phyloP scores from a whole-genome alignment of 2,888 invertebrate genomes.

The Hyposoter didymator region DNA sequence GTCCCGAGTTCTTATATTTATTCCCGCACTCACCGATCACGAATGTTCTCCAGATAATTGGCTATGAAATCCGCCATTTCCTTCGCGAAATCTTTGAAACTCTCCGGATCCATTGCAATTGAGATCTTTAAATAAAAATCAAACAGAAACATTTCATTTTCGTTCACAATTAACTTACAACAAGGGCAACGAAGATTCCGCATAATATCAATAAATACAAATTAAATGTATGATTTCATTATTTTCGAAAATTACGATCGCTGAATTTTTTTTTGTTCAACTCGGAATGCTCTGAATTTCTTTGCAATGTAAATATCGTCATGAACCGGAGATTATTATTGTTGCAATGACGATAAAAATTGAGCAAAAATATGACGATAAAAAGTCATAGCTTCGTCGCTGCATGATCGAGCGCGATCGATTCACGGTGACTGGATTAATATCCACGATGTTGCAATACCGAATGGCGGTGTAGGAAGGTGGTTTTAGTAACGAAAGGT shows the following conservation, averaged over 20 bases:
- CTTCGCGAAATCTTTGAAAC: slow-evolving; percentile 94
- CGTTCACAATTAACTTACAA: not conserved
- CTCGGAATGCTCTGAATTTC: not conserved
- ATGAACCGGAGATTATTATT: not conserved
- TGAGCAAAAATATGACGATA: not conserved
- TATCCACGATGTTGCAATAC: slow-evolving; percentile 34
- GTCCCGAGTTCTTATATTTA: not conserved
- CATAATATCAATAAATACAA: not conserved
- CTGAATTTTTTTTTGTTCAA: not conserved
- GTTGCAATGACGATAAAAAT: not conserved
- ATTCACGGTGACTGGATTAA: slow-evolving; percentile 13
- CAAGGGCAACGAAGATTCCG: no score
- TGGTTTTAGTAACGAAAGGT: slow-evolving; percentile 32
- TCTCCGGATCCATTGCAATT: slow-evolving; percentile 90
- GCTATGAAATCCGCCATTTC: slow-evolving; percentile 98
- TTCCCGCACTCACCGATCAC: slow-evolving; percentile 90
- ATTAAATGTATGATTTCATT: not conserved
- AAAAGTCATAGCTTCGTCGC: not conserved
- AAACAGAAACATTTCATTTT: not conserved
- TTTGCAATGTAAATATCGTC: no score
- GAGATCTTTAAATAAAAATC: slow-evolving; percentile 36
- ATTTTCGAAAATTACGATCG: not conserved
- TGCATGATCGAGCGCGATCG: slow-evolving; percentile 11
- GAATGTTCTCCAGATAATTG: slow-evolving; percentile 96
- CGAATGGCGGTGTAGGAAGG: slow-evolving; percentile 23